phyloP scores from a whole-genome alignment of 2,888 invertebrate species.

The Arctia plantaginis region DNA sequence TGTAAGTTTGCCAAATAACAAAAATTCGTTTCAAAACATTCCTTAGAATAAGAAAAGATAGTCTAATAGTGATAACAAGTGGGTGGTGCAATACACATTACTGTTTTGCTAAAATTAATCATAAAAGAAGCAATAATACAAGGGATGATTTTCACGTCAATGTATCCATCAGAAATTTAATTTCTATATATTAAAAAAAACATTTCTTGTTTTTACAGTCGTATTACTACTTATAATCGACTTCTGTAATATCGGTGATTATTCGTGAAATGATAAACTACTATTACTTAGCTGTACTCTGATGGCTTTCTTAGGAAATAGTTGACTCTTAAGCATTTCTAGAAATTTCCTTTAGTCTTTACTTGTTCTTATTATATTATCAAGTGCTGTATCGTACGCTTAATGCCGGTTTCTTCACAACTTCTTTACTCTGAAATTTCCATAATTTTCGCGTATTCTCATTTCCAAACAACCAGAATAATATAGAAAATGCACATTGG shows the following conservation, averaged over 20 bases:
- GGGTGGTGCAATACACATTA: too few relatives aligned
- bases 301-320: neutral
- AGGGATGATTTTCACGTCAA: neutral
- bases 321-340: neutral
- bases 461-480: constrained; percentile 80
- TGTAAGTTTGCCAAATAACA: too few relatives aligned
- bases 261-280: neutral
- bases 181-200: too few relatives aligned
- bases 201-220: neutral
- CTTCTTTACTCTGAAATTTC: constrained; percentile 48
- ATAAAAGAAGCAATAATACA: too few relatives aligned
- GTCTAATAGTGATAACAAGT: too few relatives aligned
- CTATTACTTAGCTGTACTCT: neutral
- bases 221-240: neutral
- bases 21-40: too few relatives aligned
- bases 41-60: too few relatives aligned
- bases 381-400: constrained; percentile 33
- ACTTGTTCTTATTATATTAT: neutral
- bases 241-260: neutral
- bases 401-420: constrained; percentile 23
- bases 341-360: neutral
- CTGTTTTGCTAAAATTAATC: too few relatives aligned
- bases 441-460: constrained; percentile 71
- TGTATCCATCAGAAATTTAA: neutral
- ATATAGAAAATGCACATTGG: constrained; percentile 71